Percentiles rank a stretch among this genome's conserved stretches.
Evolutionary conservation across 2,888 invertebrate species (phyloP).

Genomic region (Heliconius ethilla): DNA sequence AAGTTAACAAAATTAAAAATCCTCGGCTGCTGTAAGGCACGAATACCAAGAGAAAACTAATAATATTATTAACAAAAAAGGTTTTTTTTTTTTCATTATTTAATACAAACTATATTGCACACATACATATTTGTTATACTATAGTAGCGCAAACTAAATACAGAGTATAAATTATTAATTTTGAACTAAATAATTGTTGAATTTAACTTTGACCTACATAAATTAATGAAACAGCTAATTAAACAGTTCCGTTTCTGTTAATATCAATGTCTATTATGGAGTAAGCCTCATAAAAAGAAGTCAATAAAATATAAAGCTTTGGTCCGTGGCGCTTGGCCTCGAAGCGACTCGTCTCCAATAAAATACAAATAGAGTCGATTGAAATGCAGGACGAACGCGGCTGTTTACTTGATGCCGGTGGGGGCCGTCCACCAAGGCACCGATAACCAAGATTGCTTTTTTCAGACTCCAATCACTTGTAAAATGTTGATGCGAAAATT

Average conservation of each 20-base stretch:
- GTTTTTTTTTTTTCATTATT: background rate
- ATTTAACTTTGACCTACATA: conserved; percentile 38
- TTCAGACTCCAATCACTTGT: conserved; percentile 71
- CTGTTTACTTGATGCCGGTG: conserved; percentile 72
- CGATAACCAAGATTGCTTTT: conserved; percentile 78
- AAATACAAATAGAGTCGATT: conserved; percentile 78
- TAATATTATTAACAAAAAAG: background rate
- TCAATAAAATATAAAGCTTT: conserved; percentile 73
- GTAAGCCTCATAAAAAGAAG: conserved; percentile 66
- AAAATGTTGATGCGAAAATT: conserved; percentile 69
- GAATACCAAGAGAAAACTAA: background rate
- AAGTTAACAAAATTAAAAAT: background rate
- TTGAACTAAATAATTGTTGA: background rate
- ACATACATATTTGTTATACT: background rate
- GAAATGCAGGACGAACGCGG: conserved; percentile 75
- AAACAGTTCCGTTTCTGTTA: conserved; percentile 55
- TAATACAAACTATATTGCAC: background rate
- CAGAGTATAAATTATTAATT: background rate
- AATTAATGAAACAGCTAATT: conserved; percentile 54
- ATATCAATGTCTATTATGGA: conserved; percentile 61
- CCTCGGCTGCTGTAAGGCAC: background rate
- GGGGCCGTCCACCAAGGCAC: conserved; percentile 59
- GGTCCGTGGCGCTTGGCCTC: conserved; percentile 59
- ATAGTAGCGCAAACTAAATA: background rate
- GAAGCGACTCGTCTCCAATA: conserved; percentile 68